Base-by-base conservation (phyloP, 2,113 vertebrate species). In the Hiodon tergisus region DNA sequence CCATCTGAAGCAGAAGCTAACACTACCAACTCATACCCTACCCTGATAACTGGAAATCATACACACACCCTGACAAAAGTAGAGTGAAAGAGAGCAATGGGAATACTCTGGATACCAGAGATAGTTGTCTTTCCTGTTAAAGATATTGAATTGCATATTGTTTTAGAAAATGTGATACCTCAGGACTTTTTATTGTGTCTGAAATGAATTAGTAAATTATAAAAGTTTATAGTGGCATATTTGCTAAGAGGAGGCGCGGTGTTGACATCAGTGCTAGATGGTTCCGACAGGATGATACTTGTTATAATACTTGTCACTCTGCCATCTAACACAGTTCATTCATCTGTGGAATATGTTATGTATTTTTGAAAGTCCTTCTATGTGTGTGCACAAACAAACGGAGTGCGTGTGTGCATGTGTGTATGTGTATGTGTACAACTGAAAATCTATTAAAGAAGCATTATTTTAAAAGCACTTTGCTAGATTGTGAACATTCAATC, bases 21-120 rank as follows among this genome's bases (percentile, higher is more conserved):
- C 70, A 31, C 70, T 57, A 78, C 81, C 86, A 86, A 86, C 87
- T 85, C 84, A 61, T 79, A 79, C 79, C 77, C 78, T 76, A 67
- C 76, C 74, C 80, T 86, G 86, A 85, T 84, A 83, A 85, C 85
- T 85, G 82, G 73, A 76, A 79, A 80, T 84, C 78, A 7, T 67
- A 2, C 54, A 57, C 54, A 7, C 54, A 57, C 54, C 5, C 54
- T 31, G 31, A 31, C 31, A 31, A 31, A 31, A 55, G 48, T 63
- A 63, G 75, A 13, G 63, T 70, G 69, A 9, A 67, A 68, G 67
- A 75, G 51, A 61, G 57, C 31, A 31, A 31, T 31, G 31, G 74
- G 68, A 80, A 76, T 71, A 70, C 72, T 78, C 68, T 68, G 31
- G 31, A 31, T 31, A 31, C 31, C 31, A 31, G 31, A 31, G 31